These are phyloP conservation scores for Onthophagus sagittarius DNA, from an alignment of 2,888 invertebrate genomes.

Conservation along the genomic window DNA sequence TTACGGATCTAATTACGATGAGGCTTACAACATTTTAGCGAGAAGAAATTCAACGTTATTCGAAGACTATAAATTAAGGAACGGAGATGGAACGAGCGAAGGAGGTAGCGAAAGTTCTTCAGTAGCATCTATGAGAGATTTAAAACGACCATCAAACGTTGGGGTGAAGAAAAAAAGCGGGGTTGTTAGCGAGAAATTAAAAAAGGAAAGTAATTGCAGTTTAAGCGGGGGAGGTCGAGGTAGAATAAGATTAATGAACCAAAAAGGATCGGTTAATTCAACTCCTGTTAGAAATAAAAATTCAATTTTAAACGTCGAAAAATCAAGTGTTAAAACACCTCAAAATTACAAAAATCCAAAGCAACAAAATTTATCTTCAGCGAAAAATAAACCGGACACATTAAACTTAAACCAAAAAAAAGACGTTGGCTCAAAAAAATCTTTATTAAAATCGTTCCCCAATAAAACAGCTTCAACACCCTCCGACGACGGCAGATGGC, in stretches of 20 bases:
- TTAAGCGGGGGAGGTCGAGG: neutral
- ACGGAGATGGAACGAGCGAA: constrained; percentile 53
- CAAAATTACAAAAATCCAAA: constrained; percentile 15
- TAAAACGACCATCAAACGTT: constrained; percentile 46
- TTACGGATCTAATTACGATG: constrained; percentile 70
- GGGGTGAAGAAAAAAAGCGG: constrained; percentile 58
- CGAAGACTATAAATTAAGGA: constrained; percentile 43
- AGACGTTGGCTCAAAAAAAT: constrained; percentile 8
- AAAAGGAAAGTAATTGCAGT: neutral
- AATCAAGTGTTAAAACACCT: constrained; percentile 19
- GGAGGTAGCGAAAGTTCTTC: constrained; percentile 79
- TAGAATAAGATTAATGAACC: neutral
- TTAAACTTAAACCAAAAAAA: constrained; percentile 17
- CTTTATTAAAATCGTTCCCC: constrained; percentile 15
- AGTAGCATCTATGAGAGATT: constrained; percentile 46
- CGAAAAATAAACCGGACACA: constrained; percentile 12
- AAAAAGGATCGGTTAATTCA: constrained; percentile 38
- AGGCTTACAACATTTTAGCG: constrained; percentile 52
- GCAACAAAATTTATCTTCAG: neutral
- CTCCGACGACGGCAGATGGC: constrained; percentile 70
- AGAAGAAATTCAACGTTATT: constrained; percentile 45
- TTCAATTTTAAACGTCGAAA: constrained; percentile 22
- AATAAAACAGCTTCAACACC: constrained; percentile 55
- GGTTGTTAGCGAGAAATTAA: constrained; percentile 21
- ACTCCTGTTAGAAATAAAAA: constrained; percentile 38